Evolutionary conservation across 2,888 invertebrate species (phyloP).

Genomic region (Strigamia transsilvanica): DNA sequence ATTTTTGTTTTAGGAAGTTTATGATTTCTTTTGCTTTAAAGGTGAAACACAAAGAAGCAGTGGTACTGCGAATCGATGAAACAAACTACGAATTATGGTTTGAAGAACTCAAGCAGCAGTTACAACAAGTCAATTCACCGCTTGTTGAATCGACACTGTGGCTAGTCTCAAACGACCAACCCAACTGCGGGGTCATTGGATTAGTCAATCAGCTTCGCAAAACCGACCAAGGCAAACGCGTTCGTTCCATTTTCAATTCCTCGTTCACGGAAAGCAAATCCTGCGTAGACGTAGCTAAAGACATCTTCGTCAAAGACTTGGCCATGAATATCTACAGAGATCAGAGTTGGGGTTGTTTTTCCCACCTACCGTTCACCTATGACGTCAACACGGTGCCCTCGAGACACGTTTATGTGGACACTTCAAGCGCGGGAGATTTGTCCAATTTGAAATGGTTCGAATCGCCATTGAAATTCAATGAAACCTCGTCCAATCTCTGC

Average conservation of each 20-base stretch:
- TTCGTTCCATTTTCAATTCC: slow-evolving; percentile 55
- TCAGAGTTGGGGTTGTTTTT: slow-evolving; percentile 85
- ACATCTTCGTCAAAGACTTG: slow-evolving; percentile 73
- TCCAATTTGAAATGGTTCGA: slow-evolving; percentile 60
- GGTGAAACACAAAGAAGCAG: neutral
- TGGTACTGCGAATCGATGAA: slow-evolving; percentile 60
- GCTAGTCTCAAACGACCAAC: slow-evolving; percentile 75
- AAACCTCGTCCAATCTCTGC: slow-evolving; percentile 51
- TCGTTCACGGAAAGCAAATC: slow-evolving; percentile 75
- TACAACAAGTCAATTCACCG: slow-evolving; percentile 73
- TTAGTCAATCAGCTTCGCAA: slow-evolving; percentile 72
- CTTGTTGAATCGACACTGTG: slow-evolving; percentile 66
- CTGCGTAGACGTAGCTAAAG: slow-evolving; percentile 78
- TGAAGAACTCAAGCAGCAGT: slow-evolving; percentile 77
- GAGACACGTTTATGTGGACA: slow-evolving; percentile 68
- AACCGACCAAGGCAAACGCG: slow-evolving; percentile 62
- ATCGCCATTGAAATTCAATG: slow-evolving; percentile 12
- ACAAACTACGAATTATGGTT: slow-evolving; percentile 72
- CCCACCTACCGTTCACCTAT: slow-evolving; percentile 75
- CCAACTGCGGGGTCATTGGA: slow-evolving; percentile 83
- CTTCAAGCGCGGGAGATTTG: slow-evolving; percentile 66
- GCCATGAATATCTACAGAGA: slow-evolving; percentile 84
- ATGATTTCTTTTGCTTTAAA: no score
- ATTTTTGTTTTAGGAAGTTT: no score
- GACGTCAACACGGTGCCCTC: slow-evolving; percentile 57